Evolutionary conservation across 2,113 vertebrate species (phyloP).

Genomic region (Gnathonemus echidnorhynchus): DNA sequence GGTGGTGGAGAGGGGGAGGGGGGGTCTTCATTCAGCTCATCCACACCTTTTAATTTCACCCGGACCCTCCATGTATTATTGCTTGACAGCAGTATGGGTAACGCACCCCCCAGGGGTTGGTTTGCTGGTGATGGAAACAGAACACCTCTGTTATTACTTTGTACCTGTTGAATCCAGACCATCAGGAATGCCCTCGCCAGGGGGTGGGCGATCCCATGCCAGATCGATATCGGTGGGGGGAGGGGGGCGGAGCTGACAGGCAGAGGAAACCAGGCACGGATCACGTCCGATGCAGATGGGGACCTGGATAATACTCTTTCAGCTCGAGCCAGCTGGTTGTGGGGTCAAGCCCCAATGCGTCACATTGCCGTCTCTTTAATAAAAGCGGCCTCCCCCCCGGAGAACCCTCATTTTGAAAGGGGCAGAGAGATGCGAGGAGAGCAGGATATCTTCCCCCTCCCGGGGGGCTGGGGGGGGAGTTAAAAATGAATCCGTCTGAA

Average conservation of each 20-base stretch:
- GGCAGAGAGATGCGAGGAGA: background rate
- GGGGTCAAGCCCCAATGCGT: background rate
- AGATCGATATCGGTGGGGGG: background rate
- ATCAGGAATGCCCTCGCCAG: background rate
- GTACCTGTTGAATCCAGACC: background rate
- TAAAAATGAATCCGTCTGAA: background rate
- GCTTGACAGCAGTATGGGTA: conserved; percentile 33
- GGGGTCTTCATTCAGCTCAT: conserved; percentile 29
- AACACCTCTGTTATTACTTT: conserved; percentile 27
- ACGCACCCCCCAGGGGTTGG: conserved; percentile 30
- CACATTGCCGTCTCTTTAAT: background rate
- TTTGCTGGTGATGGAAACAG: conserved; percentile 34
- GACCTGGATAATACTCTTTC: background rate
- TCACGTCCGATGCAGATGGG: background rate
- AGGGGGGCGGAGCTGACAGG: background rate
- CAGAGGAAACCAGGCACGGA: background rate
- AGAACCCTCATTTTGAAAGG: background rate
- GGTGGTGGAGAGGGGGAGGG: too few species aligned
- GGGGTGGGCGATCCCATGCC: background rate
- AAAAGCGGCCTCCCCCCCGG: background rate
- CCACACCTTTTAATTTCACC: conserved; percentile 52
- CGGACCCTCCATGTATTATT: conserved; percentile 44
- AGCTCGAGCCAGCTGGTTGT: background rate
- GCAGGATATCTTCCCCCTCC: background rate
- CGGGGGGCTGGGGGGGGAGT: background rate